Evolutionary conservation across 2,113 vertebrate species (phyloP).

Genomic region (Motacilla alba): DNA sequence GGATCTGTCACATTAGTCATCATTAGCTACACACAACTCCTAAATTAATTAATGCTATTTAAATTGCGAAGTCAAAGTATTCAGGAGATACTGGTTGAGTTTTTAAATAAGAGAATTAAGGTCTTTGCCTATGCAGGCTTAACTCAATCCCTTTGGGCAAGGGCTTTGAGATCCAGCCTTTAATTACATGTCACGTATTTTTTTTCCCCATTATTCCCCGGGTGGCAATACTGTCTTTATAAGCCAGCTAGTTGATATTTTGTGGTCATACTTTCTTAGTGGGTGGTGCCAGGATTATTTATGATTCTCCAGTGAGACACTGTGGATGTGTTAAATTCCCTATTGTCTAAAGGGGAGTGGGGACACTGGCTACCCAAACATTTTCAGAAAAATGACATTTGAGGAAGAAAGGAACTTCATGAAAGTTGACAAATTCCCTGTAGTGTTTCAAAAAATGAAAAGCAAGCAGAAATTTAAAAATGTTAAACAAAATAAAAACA

Average conservation of each 20-base stretch:
- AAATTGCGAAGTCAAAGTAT: neutral
- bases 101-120: conserved; percentile 14
- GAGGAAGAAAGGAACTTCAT: neutral
- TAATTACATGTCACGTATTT: neutral
- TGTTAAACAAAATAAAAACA: neutral
- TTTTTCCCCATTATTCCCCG: neutral
- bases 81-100: neutral
- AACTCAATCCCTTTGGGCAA: neutral
- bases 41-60: conserved; percentile 19
- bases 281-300: neutral
- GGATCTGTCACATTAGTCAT: neutral
- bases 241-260: neutral
- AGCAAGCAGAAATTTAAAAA: neutral
- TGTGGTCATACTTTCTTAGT: neutral
- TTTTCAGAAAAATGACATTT: neutral
- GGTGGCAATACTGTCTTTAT: neutral
- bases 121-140: neutral
- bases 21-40: neutral
- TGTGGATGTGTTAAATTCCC: neutral
- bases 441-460: neutral
- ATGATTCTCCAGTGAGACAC: neutral
- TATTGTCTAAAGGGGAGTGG: neutral
- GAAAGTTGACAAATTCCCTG: neutral
- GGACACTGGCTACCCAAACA: neutral
- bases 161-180: neutral